Base-by-base conservation (phyloP, 2,888 invertebrate genomes). In the Stegophylla sp. region DNA sequence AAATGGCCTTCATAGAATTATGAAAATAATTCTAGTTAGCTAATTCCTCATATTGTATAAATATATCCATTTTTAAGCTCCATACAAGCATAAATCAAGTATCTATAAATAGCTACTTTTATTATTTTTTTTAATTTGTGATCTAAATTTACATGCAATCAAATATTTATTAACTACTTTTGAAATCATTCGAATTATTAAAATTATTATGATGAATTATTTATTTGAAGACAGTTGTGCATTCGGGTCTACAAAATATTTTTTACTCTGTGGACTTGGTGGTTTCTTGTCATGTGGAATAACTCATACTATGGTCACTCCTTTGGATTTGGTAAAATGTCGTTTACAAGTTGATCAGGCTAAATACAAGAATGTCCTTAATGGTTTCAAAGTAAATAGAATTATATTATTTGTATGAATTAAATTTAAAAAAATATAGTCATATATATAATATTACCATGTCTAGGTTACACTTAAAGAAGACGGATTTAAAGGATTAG, bases 271-370 rank as follows among this genome's bases (percentile, higher is more conserved):
- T 88, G 97, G 97, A 71, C 89, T 98, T 84, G 98, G 98, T 83
- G 98, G 86, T 34, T 85, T 86, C 76, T 86, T 91, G 51, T 90
- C 91, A 76, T 91, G 93, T 89, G 96, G 96, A 85, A 88, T 95
- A 85, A 97, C 96, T 45, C 97, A 97, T 88, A 95, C 96, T 34
- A 92, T 94, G 84, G 91, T 98, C 75, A 97, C 97, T 20, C 98
- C 98, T 3, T 90, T 98, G 84, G 98, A 98, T 90, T 89, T 97
- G 87, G 95, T 97, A 66, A 97, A 97, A 88, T 97, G 97, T 87
- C 92, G 97, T 84, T 91, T 97, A 84, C 96, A 96, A 88, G 96
- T 97, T 13, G 92, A 98, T 88, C 91, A 95, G 1, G 94, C 89
- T 75, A 98, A 98, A 88, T 98, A 98, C 89, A 96, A 94, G 89